Conservation (phyloP, 2,797 vertebrate genomes). For the Poecile montanus region DNA sequence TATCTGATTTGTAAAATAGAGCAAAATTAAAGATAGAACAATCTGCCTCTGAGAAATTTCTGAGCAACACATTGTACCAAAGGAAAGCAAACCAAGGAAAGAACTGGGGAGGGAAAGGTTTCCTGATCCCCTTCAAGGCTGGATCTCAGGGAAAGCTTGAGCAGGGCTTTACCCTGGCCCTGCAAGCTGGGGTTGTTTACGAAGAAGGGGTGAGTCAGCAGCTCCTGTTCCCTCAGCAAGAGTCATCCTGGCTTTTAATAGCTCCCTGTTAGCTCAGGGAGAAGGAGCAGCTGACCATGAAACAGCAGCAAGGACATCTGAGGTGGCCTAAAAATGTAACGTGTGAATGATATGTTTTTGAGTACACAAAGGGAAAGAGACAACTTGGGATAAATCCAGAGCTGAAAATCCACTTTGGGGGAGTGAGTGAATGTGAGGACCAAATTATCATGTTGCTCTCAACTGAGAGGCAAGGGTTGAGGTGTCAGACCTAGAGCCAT, state of each 20-base stretch:
- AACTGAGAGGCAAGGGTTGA: background rate
- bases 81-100: background rate
- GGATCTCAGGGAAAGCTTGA: background rate
- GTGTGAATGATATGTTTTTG: background rate
- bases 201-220: background rate
- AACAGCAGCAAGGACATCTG: conserved; percentile 33
- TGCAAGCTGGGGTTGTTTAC: background rate
- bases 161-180: background rate
- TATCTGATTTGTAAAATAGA: background rate
- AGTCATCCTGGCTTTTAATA: conserved; percentile 5
- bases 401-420: background rate
- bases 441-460: background rate
- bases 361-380: background rate
- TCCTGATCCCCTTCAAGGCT: background rate
- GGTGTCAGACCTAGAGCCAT: background rate
- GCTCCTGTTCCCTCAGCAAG: background rate
- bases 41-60: background rate
- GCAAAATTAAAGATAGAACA: background rate
- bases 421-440: background rate
- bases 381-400: background rate
- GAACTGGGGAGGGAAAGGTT: background rate
- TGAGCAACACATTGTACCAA: background rate
- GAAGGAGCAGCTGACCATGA: conserved; percentile 48
- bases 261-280: background rate
- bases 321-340: conserved; percentile 4